These are phyloP conservation scores for Ctenomys sociabilis DNA, from an alignment of 2,113 vertebrate species.

Conservation along the genomic window DNA sequence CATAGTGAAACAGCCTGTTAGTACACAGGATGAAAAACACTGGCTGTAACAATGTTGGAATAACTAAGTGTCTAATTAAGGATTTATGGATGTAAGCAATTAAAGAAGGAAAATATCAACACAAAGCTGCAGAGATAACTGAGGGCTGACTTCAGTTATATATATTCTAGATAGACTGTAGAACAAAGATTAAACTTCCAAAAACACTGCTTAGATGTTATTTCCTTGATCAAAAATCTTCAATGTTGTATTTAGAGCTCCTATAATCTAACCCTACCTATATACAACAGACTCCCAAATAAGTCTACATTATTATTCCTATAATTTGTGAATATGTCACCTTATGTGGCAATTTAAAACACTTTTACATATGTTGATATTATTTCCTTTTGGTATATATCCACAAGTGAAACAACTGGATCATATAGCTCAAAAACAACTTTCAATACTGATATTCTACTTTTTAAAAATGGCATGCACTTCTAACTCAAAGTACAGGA, in stretches of 20 bases:
- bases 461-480: background rate
- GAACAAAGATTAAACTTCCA: background rate
- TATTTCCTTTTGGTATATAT: background rate
- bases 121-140: conserved; percentile 28
- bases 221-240: conserved; percentile 13
- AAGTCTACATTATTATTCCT: background rate
- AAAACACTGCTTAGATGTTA: background rate
- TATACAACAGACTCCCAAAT: background rate
- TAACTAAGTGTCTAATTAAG: conserved; percentile 30
- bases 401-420: background rate
- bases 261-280: background rate
- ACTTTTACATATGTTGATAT: background rate
- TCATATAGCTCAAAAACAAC: background rate
- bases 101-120: background rate
- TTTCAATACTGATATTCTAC: background rate
- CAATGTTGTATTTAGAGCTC: background rate
- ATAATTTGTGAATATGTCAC: background rate
- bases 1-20: background rate
- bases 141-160: background rate
- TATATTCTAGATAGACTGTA: background rate
- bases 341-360: background rate
- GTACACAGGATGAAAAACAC: conserved; percentile 19
- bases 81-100: background rate
- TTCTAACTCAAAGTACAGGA: background rate
- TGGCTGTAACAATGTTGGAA: background rate